phyloP scores from a whole-genome alignment of 2,113 vertebrate species.

The Psilopogon haemacephalus region DNA sequence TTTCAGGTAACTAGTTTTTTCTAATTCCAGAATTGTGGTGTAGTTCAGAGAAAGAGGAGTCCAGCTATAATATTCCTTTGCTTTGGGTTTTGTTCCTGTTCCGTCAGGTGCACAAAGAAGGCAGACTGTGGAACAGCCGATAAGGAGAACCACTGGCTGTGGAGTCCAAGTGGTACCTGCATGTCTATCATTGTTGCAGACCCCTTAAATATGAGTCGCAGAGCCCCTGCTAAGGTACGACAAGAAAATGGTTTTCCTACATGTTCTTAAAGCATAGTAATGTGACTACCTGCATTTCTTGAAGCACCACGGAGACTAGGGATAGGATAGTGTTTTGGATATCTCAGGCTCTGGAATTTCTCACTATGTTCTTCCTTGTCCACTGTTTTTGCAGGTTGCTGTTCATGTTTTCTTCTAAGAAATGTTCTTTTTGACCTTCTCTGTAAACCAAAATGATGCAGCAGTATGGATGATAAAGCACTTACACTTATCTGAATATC shows the following conservation, averaged over 20 bases:
- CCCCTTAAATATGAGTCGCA: conserved; percentile 89
- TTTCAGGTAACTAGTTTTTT: neutral
- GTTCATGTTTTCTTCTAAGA: neutral
- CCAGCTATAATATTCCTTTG: neutral
- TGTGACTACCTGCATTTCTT: neutral
- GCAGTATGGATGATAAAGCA: neutral
- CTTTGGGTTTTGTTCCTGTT: neutral
- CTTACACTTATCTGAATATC: conserved; percentile 6
- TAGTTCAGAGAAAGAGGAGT: neutral
- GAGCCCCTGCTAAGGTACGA: conserved; percentile 68
- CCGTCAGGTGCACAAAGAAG: conserved; percentile 84
- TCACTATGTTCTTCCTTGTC: neutral
- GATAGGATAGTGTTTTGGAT: neutral
- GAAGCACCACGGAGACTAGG: neutral
- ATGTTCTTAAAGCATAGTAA: neutral
- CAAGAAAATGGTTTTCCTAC: neutral
- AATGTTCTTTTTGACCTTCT: conserved; percentile 17
- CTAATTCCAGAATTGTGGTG: neutral
- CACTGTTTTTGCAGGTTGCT: neutral
- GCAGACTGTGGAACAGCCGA: conserved; percentile 76
- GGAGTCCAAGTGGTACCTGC: conserved; percentile 85
- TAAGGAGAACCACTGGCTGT: conserved; percentile 86
- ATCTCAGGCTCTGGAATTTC: neutral
- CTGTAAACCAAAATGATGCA: neutral
- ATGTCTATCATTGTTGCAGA: conserved; percentile 77